Base-by-base conservation (phyloP, 35 echinoderm and acorn worm genomes). In the Eucidaris tribuloides region DNA sequence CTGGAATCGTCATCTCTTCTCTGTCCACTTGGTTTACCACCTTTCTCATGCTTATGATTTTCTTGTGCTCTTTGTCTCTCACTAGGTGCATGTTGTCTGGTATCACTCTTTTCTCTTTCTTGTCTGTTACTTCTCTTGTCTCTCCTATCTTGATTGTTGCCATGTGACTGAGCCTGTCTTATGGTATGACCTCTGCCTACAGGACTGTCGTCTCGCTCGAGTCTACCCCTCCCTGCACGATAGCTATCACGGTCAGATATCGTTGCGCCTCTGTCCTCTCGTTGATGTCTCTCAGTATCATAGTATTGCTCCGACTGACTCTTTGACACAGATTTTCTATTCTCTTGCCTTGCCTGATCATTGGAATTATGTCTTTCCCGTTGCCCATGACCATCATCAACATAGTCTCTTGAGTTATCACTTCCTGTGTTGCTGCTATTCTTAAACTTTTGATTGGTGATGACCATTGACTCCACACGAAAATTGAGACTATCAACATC, bases 401-500 rank as follows among this genome's bases (percentile, higher is more conserved):
- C 40, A 42, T 76, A 36, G 40, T 15, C 28, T 5, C 35, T 76
- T 6, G 70, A 76, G 70, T 42, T 15, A 9, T 36, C 22, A 23
- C 46, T 24, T 42, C 23, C 22, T 2, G 70, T 42, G 2, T 5
- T 6, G 30, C 15, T 76, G 27, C 34, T 84, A 17, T 44, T 44
- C 42, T 66, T 70, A 44, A 74, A 74, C 41, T 44, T 74, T 6
- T 32, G 68, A 74, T 74, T 74, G 30, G 68, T 42, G 11, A 84
- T 44, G 62, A 63, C 62, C 20, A 84, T 46, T 14, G 25, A 48
- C 37, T 84, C 40, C 22, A 84, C 37, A 44, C 48, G 62, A 18
- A 45, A 84, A 28, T 84, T 65, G 30, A 66, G 27, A 65, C 71
- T 42, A 31, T 65, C 82, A 33, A 84, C 17, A 19, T 71, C 43